These are phyloP conservation scores for Enoplosus armatus DNA, from an alignment of 2,797 vertebrate genomes.

Conservation along the genomic window DNA sequence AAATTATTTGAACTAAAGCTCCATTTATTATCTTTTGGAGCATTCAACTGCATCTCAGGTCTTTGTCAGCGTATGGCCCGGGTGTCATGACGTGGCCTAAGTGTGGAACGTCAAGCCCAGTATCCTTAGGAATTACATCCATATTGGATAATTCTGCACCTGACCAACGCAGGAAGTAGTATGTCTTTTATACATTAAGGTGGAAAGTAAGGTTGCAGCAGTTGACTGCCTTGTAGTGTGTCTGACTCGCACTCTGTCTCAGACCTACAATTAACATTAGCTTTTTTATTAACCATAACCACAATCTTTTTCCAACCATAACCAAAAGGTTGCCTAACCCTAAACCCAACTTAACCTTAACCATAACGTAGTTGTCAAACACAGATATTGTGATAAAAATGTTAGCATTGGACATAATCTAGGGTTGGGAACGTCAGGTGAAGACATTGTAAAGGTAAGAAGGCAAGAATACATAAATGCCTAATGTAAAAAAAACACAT, in stretches of 20 bases:
- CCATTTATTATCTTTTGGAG: neutral
- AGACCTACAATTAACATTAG: neutral
- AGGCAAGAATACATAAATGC: too few species aligned
- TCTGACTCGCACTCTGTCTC: neutral
- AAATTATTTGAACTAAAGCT: neutral
- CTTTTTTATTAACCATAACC: neutral
- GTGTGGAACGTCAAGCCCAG: neutral
- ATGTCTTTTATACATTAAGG: neutral
- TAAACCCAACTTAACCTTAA: neutral
- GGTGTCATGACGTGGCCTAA: neutral
- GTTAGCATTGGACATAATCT: too few species aligned
- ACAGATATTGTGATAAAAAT: neutral
- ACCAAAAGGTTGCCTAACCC: neutral
- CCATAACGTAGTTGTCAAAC: neutral
- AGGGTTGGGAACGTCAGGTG: too few species aligned
- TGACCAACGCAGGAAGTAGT: neutral
- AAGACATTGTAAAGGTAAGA: too few species aligned
- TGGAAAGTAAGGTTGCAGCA: neutral
- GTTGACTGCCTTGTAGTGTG: neutral
- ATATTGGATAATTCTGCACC: neutral
- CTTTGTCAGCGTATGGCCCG: neutral
- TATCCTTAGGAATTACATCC: neutral
- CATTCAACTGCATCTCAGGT: constrained; percentile 2
- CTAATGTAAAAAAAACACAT: neutral
- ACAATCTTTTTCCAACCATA: neutral